phyloP scores from a whole-genome alignment of 2,888 invertebrate genomes.

The Brachynemurus nebulosus region DNA sequence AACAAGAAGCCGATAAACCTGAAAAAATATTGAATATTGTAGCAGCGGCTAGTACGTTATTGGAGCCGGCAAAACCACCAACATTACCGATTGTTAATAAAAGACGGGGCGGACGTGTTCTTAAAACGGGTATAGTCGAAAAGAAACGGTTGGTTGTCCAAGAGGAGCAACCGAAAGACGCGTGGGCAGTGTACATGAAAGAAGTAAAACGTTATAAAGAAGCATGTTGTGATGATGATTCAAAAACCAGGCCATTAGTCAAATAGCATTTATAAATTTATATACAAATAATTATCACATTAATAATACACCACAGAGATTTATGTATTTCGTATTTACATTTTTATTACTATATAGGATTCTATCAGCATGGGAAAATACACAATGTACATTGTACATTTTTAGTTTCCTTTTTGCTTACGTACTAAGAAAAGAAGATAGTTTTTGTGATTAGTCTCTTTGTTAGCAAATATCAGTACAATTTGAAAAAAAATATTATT shows the following conservation, averaged over 20 bases:
- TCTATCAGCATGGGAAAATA: too few species aligned
- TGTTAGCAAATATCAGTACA: too few species aligned
- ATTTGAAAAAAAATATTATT: too few species aligned
- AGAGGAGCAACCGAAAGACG: conserved; percentile 58
- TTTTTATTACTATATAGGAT: too few species aligned
- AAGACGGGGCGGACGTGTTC: conserved; percentile 69
- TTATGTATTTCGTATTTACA: too few species aligned
- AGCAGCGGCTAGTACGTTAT: conserved; percentile 23
- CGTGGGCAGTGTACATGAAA: conserved; percentile 86
- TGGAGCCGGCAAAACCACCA: conserved; percentile 32
- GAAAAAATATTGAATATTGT: conserved; percentile 22
- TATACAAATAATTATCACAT: too few species aligned
- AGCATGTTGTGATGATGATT: conserved; percentile 82
- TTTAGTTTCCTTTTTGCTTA: too few species aligned
- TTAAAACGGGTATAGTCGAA: conserved; percentile 82
- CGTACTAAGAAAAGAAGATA: too few species aligned
- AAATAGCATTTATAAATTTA: too few species aligned
- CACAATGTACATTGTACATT: too few species aligned
- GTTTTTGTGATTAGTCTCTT: too few species aligned
- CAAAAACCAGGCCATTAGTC: conserved; percentile 79
- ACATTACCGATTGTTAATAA: conserved; percentile 51
- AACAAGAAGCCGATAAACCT: conserved; percentile 32
- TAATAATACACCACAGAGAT: too few species aligned
- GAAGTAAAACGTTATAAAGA: conserved; percentile 89
- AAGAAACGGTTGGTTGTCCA: conserved; percentile 58